Base-by-base conservation (phyloP, 2,797 vertebrate species). In the Mionectes olivaceus region DNA sequence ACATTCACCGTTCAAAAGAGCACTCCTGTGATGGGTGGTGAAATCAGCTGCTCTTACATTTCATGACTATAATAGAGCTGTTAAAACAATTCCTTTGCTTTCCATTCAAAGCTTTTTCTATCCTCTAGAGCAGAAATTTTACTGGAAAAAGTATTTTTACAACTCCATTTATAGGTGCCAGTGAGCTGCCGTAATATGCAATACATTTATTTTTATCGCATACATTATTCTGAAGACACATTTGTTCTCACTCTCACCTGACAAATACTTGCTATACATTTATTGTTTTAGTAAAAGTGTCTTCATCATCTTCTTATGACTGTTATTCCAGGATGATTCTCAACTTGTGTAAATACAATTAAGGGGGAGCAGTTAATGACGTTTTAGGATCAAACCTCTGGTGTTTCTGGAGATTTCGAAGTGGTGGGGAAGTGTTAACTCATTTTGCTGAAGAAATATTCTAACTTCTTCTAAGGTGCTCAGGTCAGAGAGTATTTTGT, bases 81-180 rank as follows among this genome's bases (percentile, higher is more conserved):
- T 76, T 93, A 86, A 92, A 91, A n/a, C 24, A 81, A 63, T 86
- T 73, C 11, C 14, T 84, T 75, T 71, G 32, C 30, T 61, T 94
- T 93, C 39, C 87, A 28, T 44, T 92, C 70, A 81, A 79, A 89
- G 14, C 2, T 79, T 88, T 82, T 81, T 93, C 52, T 91, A 32
- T 35, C 13, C 25, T 83, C 57, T 50, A 55, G 44, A 91, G 37
- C 11, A 60, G 41, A 88, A 81, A 33, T 71, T 73, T 84, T 44
- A 52, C 11, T 13, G 27, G 30, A 13, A 77, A 70, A 59, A 39
- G 24, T 33, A 9, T 5, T 67, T 33, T 33, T 80, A 43, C 39
- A 35, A 25, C 15, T 86, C n/a, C 32, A 63, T 83, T 87, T 70
- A 59, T 22, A 78, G 57, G 47, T 68, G 37, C 4, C 79, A 73